Evolutionary conservation across 1,140 invertebrate species (phyloP), one percentile per base, ranked within the genome.

Genomic region (Dolichoris vasculosae): DNA sequence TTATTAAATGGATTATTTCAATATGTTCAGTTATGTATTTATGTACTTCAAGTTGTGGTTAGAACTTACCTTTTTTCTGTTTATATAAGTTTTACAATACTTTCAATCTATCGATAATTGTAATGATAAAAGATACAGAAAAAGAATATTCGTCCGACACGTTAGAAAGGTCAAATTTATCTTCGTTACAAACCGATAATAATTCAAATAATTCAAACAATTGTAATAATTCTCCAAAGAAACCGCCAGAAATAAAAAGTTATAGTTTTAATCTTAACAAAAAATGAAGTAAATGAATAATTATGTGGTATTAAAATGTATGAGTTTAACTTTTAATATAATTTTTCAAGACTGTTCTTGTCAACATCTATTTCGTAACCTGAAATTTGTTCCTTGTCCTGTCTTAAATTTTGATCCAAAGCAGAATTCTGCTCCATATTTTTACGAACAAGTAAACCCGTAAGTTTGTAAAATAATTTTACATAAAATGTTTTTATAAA

Each of bases 141-240:
- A 88, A 89, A 30, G 88, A 89, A 64, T 88, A 76, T 69, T 89
- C 78, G 43, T 88, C 89, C 0, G 91, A 92, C 59, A 87, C 87
- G 6, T 88, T 90, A 9, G 90, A 90, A 75, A 87, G 86, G 38
- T 90, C 89, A 2, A 89, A 91, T 83, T 23, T 88, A 80, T 88
- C 89, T 8, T 90, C 90, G 13, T 85, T 89, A 35, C 84, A 78
- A 30, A 82, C 88, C 1, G 89, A 91, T 46, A 11, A 32, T 35
- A n/a, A n/a, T n/a, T n/a, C n/a, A n/a, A n/a, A n/a, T n/a, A n/a
- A n/a, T n/a, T n/a, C n/a, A n/a, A n/a, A n/a, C n/a, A n/a, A n/a
- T n/a, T n/a, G n/a, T n/a, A n/a, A n/a, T n/a, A 86, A 38, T 85
- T 87, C 71, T n/a, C 71, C 59, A 17, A 69, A 67, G 13, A 86